Evolutionary conservation across 2,888 invertebrate species (phyloP).

Genomic region (Hermaeophaga mercurialis): DNA sequence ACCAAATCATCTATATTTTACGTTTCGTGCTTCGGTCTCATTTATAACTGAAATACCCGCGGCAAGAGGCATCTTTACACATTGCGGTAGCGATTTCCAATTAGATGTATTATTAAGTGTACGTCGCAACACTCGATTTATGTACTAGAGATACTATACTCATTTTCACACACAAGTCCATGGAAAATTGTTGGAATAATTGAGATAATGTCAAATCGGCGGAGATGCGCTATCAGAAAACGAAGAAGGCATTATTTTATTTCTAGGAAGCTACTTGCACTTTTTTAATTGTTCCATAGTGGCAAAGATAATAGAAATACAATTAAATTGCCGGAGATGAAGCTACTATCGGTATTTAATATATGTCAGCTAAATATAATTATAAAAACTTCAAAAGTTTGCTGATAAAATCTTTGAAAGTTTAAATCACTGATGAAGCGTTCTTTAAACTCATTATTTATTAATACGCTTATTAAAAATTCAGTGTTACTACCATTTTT

Average conservation of each 20-base stretch:
- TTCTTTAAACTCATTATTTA: too few species aligned
- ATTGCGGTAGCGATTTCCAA: constrained; percentile 49
- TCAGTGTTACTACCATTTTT: too few species aligned
- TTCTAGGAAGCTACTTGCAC: constrained; percentile 5
- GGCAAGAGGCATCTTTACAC: constrained; percentile 35
- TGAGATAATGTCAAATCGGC: constrained; percentile 27
- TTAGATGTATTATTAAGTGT: constrained; percentile 49
- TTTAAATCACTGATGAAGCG: too few species aligned
- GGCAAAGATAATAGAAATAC: too few species aligned
- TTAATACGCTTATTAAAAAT: too few species aligned
- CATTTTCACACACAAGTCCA: constrained; percentile 25
- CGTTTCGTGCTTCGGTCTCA: constrained; percentile 28
- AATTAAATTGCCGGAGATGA: too few species aligned
- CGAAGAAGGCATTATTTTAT: constrained; percentile 8
- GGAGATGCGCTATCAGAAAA: constrained; percentile 15
- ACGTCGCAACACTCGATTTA: constrained; percentile 42
- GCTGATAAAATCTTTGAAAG: too few species aligned
- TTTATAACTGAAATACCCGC: constrained; percentile 30
- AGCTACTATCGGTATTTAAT: too few species aligned
- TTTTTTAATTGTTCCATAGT: too few species aligned
- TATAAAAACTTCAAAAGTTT: too few species aligned
- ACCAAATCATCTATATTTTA: constrained; percentile 19
- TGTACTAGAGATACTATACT: constrained; percentile 38
- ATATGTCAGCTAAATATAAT: too few species aligned
- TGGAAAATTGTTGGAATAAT: constrained; percentile 32